phyloP scores from a whole-genome alignment of 2,797 vertebrate species.

The Telmatherina bonti region DNA sequence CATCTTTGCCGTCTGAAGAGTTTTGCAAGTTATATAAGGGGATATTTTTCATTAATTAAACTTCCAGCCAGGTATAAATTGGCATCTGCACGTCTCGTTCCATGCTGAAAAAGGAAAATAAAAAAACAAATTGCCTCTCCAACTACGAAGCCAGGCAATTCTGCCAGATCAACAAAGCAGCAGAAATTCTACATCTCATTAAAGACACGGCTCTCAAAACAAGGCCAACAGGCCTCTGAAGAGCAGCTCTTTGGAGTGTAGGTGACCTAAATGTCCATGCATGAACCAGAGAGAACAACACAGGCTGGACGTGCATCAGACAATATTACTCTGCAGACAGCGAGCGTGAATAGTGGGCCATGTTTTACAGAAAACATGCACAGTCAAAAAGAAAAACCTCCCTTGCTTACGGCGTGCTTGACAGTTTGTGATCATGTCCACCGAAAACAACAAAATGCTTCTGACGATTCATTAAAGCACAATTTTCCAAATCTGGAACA shows the following conservation, averaged over 20 bases:
- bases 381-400: slow-evolving; percentile 41
- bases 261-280: slow-evolving; percentile 53
- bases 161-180: slow-evolving; percentile 9
- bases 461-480: background rate
- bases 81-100: background rate
- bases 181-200: slow-evolving; percentile 19
- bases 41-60: background rate
- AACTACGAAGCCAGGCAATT: slow-evolving; percentile 17
- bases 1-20: background rate
- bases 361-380: slow-evolving; percentile 4
- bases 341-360: slow-evolving; percentile 25
- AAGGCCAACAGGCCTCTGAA: slow-evolving; percentile 53
- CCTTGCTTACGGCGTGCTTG: slow-evolving; percentile 12
- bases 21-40: background rate
- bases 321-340: slow-evolving; percentile 22
- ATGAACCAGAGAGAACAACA: slow-evolving; percentile 40
- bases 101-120: background rate
- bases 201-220: slow-evolving; percentile 32
- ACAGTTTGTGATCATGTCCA: slow-evolving; percentile 18
- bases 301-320: slow-evolving; percentile 22
- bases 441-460: background rate
- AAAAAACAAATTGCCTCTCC: background rate
- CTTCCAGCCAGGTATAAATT: background rate
- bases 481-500: background rate
- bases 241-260: slow-evolving; percentile 33